Evolutionary conservation across 2,888 invertebrate genomes (phyloP).

Genomic region (Tigriopus californicus): DNA sequence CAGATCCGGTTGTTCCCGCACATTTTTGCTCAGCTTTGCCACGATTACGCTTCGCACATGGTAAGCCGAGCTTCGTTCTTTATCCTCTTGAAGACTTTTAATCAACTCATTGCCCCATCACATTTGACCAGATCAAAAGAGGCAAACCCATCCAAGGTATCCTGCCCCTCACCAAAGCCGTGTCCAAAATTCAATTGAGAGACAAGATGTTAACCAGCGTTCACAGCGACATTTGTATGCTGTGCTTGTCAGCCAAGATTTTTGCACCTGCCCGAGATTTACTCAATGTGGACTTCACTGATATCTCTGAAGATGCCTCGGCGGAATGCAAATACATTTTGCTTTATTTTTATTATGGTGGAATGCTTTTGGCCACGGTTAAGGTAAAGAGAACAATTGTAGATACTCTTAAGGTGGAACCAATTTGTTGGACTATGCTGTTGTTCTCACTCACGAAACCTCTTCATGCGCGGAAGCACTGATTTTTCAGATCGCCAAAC

Average conservation of each 20-base stretch:
- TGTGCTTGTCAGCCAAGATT: constrained; percentile 74
- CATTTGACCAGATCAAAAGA: not conserved
- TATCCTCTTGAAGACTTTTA: too few species aligned
- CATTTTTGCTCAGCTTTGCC: not conserved
- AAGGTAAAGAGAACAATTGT: constrained; percentile 30
- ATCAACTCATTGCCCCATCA: too few species aligned
- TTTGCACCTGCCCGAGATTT: constrained; percentile 75
- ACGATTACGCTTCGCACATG: not conserved
- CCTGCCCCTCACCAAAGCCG: constrained; percentile 56
- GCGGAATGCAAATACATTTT: constrained; percentile 5
- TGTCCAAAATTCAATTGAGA: constrained; percentile 58
- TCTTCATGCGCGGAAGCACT: too few species aligned
- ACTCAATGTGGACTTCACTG: constrained; percentile 36
- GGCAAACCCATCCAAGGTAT: constrained; percentile 53
- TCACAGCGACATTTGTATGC: constrained; percentile 78
- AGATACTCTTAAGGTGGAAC: not conserved
- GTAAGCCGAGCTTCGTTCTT: too few species aligned
- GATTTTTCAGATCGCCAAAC: too few species aligned
- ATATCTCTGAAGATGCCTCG: constrained; percentile 5
- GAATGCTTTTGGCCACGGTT: constrained; percentile 85
- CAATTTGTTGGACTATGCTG: too few species aligned
- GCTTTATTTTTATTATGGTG: constrained; percentile 56
- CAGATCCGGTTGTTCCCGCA: not conserved
- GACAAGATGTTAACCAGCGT: constrained; percentile 50
- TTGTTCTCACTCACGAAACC: too few species aligned